Conservation (phyloP, 1,140 invertebrate genomes). For the Drosophila sulfurigaster region DNA sequence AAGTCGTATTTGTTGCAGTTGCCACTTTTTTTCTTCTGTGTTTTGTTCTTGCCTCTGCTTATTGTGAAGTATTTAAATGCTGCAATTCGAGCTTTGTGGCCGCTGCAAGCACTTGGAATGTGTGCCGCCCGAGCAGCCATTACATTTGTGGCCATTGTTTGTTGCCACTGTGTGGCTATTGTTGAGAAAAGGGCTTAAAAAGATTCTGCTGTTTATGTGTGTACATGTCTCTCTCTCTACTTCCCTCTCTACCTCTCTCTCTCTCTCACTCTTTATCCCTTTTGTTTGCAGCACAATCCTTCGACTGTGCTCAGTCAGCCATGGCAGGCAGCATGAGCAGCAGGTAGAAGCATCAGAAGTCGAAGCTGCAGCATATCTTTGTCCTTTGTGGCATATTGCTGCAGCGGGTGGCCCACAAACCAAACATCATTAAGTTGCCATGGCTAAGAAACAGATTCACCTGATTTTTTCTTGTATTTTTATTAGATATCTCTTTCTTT, state of each 20-base stretch:
- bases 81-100: slow-evolving; percentile 69
- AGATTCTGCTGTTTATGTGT: slow-evolving; percentile 47
- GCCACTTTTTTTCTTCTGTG: not conserved
- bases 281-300: slow-evolving; percentile 1
- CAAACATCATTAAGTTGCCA: not conserved
- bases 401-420: not conserved
- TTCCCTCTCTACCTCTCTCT: not conserved
- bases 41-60: slow-evolving; percentile 30
- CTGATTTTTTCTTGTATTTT: not conserved
- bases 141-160: slow-evolving; percentile 73
- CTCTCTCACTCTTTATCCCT: not conserved
- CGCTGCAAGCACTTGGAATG: slow-evolving; percentile 51
- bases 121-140: slow-evolving; percentile 61
- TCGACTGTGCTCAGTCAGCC: not conserved
- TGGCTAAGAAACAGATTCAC: not conserved
- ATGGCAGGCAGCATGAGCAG: not conserved
- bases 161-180: slow-evolving; percentile 68
- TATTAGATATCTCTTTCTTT: not conserved
- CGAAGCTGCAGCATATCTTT: not conserved
- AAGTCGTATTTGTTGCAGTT: slow-evolving; percentile 21
- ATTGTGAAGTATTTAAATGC: slow-evolving; percentile 78
- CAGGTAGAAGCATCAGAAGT: not conserved
- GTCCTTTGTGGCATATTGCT: slow-evolving; percentile 1
- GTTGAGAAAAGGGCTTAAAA: slow-evolving; percentile 69
- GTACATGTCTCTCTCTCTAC: not conserved